Conservation (phyloP, 1,140 invertebrate genomes). For the Drosophila pectinifera region DNA sequence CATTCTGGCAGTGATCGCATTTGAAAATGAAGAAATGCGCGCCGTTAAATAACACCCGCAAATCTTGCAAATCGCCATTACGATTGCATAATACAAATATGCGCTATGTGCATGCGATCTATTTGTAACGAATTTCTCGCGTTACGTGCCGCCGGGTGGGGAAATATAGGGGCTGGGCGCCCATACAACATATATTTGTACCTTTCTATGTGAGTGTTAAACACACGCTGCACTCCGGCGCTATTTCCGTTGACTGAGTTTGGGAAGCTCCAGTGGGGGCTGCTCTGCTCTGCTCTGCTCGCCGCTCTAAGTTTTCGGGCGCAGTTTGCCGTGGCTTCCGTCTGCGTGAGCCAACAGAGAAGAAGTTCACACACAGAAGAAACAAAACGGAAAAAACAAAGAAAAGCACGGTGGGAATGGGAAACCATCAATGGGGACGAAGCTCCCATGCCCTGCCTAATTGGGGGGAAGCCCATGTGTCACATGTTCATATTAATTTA, state of each 20-base stretch:
- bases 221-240: constrained; percentile 46
- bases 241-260: constrained; percentile 81
- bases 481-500: constrained; percentile 8
- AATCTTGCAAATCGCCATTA: constrained; percentile 37
- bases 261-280: constrained; percentile 32
- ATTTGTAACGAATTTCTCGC: constrained; percentile 47
- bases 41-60: constrained; percentile 51
- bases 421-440: constrained; percentile 30
- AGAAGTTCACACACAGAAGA: constrained; percentile 63
- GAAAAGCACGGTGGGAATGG: constrained; percentile 8
- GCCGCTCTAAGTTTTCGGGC: constrained; percentile 32
- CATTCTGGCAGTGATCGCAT: constrained; percentile 27
- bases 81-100: constrained; percentile 49
- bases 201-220: constrained; percentile 53
- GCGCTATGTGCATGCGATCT: constrained; percentile 48
- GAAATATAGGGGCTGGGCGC: constrained; percentile 26
- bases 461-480: constrained; percentile 4
- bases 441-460: constrained; percentile 40
- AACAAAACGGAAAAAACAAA: constrained; percentile 48
- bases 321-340: constrained; percentile 62
- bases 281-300: too few species aligned
- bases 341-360: constrained; percentile 56
- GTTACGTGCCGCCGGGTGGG: constrained; percentile 27
- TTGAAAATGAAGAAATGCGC: constrained; percentile 26
- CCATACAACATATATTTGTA: constrained; percentile 42